These are phyloP conservation scores for Drosophila quinaria DNA, from an alignment of 2,888 invertebrate genomes.

Conservation along the genomic window DNA sequence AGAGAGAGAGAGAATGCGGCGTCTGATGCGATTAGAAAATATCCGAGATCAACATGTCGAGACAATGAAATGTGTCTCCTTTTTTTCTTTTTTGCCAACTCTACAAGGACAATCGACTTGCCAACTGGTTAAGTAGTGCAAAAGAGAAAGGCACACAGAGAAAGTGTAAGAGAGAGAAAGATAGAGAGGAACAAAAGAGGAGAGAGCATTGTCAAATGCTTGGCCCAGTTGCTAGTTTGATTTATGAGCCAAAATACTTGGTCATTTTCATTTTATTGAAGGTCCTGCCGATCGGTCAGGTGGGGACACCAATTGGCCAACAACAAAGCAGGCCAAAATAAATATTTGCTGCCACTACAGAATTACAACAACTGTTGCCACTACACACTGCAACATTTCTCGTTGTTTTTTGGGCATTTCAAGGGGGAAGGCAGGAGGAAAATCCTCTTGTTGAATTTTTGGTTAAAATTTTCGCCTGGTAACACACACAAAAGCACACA, in stretches of 20 bases:
- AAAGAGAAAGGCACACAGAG: background rate
- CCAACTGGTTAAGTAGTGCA: background rate
- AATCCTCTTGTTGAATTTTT: constrained; percentile 24
- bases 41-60: constrained; percentile 57
- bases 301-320: constrained; percentile 24
- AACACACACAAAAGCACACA: background rate
- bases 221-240: constrained; percentile 76
- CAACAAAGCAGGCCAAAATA: constrained; percentile 12
- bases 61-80: constrained; percentile 49
- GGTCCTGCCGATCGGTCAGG: constrained; percentile 32
- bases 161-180: background rate
- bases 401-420: constrained; percentile 1
- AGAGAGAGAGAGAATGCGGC: background rate
- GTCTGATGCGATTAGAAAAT: constrained; percentile 42
- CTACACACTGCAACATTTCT: constrained; percentile 1
- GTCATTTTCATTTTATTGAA: constrained; percentile 69
- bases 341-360: constrained; percentile 19
- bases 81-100: background rate
- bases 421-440: background rate
- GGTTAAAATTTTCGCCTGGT: constrained; percentile 10
- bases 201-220: constrained; percentile 19
- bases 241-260: constrained; percentile 66
- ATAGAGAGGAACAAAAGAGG: background rate
- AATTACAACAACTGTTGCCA: constrained; percentile 23
- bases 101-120: constrained; percentile 17